These are phyloP conservation scores for Crematogaster levior DNA, from an alignment of 2,888 invertebrate genomes.

Conservation along the genomic window DNA sequence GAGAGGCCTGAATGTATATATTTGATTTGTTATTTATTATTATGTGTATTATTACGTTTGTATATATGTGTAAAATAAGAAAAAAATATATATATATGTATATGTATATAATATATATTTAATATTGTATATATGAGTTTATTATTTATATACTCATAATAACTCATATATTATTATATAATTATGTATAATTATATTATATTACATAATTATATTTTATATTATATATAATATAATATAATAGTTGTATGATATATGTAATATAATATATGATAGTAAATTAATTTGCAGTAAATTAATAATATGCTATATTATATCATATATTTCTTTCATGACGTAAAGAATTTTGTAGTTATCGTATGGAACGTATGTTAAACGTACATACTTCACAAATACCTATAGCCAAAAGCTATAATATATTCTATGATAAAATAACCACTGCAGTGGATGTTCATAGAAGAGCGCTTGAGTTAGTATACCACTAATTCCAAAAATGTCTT, in stretches of 20 bases:
- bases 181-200: too few relatives aligned
- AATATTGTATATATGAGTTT: too few relatives aligned
- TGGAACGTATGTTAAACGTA: not conserved
- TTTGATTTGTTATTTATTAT: too few relatives aligned
- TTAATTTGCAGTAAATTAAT: too few relatives aligned
- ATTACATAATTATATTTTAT: too few relatives aligned
- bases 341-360: constrained; percentile 39
- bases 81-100: too few relatives aligned
- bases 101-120: too few relatives aligned
- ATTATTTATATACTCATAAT: too few relatives aligned
- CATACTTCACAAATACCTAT: not conserved
- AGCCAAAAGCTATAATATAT: not conserved
- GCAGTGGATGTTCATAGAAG: constrained; percentile 17
- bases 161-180: too few relatives aligned
- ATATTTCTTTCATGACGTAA: not conserved
- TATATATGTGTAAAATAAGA: too few relatives aligned
- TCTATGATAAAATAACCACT: not conserved
- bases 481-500: not conserved
- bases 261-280: too few relatives aligned
- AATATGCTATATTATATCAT: not conserved
- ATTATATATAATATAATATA: not conserved
- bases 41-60: too few relatives aligned
- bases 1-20: not conserved
- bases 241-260: not conserved
- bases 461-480: constrained; percentile 20